These are phyloP conservation scores for Polyergus mexicanus DNA, from an alignment of 1,140 invertebrate genomes.

Conservation along the genomic window DNA sequence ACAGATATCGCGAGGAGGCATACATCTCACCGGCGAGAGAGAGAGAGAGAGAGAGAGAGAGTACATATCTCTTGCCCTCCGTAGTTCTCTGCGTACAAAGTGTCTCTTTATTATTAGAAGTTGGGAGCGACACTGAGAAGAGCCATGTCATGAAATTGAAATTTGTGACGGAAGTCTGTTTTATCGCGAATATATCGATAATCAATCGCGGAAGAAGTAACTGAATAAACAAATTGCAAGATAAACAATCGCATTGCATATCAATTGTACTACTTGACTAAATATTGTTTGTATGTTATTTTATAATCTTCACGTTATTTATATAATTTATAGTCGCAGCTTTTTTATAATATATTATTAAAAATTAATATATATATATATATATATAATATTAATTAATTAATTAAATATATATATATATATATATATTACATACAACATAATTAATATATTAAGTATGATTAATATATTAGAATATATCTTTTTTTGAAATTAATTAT, in stretches of 20 bases:
- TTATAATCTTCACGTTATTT: background rate
- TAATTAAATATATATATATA: background rate
- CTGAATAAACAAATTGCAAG: background rate
- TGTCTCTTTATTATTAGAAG: slow-evolving; percentile 63
- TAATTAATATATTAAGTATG: background rate
- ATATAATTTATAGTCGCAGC: background rate
- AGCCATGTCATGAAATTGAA: slow-evolving; percentile 58
- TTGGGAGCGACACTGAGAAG: background rate
- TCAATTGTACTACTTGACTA: background rate
- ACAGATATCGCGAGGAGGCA: slow-evolving; percentile 46
- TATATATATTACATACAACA: background rate
- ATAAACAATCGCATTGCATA: background rate
- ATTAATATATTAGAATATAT: background rate
- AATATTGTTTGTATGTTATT: background rate
- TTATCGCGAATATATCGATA: slow-evolving; percentile 53
- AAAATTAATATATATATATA: background rate
- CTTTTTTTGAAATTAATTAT: background rate
- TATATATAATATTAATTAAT: too few species aligned
- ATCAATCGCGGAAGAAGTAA: slow-evolving; percentile 27
- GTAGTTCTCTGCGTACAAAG: slow-evolving; percentile 5
- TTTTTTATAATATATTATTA: background rate
- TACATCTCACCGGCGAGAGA: background rate
- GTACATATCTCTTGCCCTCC: slow-evolving; percentile 57
- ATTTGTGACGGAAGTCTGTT: slow-evolving; percentile 46
- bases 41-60: slow-evolving; percentile 32